A percentile compares a stretch with the other conserved stretches of the same genome.
These are phyloP conservation scores for Neodontobutis hainanensis DNA, from an alignment of 2,113 vertebrate species.

Conservation along the genomic window DNA sequence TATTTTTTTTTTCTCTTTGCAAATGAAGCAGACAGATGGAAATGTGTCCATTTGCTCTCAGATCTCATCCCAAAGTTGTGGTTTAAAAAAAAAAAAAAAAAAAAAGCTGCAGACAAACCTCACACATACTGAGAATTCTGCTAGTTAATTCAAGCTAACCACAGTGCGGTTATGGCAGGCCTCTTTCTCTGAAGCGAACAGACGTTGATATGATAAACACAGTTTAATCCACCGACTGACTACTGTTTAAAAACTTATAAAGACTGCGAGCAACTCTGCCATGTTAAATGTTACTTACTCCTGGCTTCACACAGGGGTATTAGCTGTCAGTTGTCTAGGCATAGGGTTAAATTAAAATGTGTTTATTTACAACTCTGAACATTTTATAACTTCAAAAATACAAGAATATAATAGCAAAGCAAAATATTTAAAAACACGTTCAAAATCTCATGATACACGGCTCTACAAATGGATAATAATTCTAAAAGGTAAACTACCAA, in stretches of 20 bases:
- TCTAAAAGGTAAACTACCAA: no score
- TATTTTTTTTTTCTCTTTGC: constrained; percentile 55
- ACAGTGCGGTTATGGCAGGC: constrained; percentile 39
- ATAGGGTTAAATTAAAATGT: background rate
- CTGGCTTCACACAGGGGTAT: background rate
- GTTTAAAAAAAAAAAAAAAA: constrained; percentile 43
- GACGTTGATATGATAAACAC: constrained; percentile 58
- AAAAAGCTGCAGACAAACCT: constrained; percentile 17
- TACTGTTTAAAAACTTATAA: constrained; percentile 34
- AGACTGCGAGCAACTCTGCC: constrained; percentile 24
- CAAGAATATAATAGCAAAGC: no score
- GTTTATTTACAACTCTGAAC: background rate
- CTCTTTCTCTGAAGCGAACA: constrained; percentile 50
- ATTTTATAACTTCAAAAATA: no score
- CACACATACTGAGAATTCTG: constrained; percentile 12
- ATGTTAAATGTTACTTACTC: constrained; percentile 9
- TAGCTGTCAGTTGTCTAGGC: background rate
- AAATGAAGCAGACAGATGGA: constrained; percentile 83
- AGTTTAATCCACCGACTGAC: constrained; percentile 42
- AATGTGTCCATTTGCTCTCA: constrained; percentile 75
- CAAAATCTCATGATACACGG: no score
- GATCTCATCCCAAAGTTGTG: constrained; percentile 76
- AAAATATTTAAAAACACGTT: no score
- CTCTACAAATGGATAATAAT: no score
- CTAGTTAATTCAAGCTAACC: constrained; percentile 55